Base-by-base conservation (phyloP, 2,888 invertebrate genomes). In the Sialis lutaria region DNA sequence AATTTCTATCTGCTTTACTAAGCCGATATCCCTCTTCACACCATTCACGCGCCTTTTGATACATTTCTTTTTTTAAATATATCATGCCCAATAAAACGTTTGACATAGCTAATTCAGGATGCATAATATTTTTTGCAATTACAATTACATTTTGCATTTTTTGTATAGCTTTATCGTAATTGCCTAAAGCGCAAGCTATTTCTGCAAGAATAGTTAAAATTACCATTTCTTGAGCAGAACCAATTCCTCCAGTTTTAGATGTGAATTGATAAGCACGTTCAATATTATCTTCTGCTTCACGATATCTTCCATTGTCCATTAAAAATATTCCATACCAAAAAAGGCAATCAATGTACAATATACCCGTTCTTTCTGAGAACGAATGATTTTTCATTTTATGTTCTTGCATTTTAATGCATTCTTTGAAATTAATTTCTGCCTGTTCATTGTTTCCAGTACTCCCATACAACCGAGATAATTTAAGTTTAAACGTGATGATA, bases 301-400 rank as follows among this genome's bases (percentile, higher is more conserved):
- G 37, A 13, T 49, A 55, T 40, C 55, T 55, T 13, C 53, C 48
- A 40, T 59, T 60, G 40, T 59, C 57, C 10, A 61, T 58, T 53
- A 67, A 61, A 49, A 68, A 66, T 5, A 66, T 59, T 0, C 65
- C 68, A 50, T 68, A 69, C 67, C 68, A 69, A 51, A 67, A 69
- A 8, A 68, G 54, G 6, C 62, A 58, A 50, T 66, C 67, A 1
- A 68, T 57, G 50, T 67, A 68, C 4, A 68, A 55, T 52, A 63
- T 55, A 12, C 65, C 64, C 0, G 67, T 65, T 53, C 60, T 60
- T 2, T 65, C 65, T 31, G 63, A 61, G 2, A 58, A 55, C 44
- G 62, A 60, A 4, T 65, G 66, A 30, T 56, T 53, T 4, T 53
- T 47, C 32, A 67, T 60, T 55, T 68, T 68, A 4, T 51, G 49